Conservation (phyloP, 1,140 invertebrate species). For the Drosophila setifemur region DNA sequence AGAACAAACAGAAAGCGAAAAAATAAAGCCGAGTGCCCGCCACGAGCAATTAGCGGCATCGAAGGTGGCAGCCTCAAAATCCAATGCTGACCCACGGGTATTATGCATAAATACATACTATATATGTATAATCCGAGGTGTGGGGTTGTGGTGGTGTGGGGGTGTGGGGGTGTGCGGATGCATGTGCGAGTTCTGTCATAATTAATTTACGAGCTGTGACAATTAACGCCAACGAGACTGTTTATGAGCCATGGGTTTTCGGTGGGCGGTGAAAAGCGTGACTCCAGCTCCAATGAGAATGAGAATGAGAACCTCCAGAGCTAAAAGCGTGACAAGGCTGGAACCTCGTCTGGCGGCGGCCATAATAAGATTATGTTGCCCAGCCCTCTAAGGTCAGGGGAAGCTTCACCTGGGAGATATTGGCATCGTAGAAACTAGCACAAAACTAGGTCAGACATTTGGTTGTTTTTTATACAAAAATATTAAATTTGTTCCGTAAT, state of each 20-base stretch:
- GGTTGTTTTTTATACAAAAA: too few species aligned
- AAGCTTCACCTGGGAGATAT: slow-evolving; percentile 12
- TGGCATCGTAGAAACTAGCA: neutral
- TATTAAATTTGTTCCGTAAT: too few species aligned
- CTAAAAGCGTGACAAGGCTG: slow-evolving; percentile 56
- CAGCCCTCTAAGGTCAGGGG: slow-evolving; percentile 24
- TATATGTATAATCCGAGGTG: neutral
- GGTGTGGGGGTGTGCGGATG: slow-evolving; percentile 9
- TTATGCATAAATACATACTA: slow-evolving; percentile 4
- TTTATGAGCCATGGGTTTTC: slow-evolving; percentile 21
- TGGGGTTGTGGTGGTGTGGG: neutral
- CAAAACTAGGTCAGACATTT: slow-evolving; percentile 26
- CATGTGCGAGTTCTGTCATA: slow-evolving; percentile 69
- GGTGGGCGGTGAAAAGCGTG: slow-evolving; percentile 60
- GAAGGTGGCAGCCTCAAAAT: slow-evolving; percentile 58
- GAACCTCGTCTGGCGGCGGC: slow-evolving; percentile 31
- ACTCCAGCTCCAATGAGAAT: too few species aligned
- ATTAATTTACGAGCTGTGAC: slow-evolving; percentile 80
- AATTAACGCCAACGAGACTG: slow-evolving; percentile 67
- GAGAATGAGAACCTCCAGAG: slow-evolving; percentile 22
- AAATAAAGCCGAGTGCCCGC: slow-evolving; percentile 52
- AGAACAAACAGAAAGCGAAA: slow-evolving; percentile 65
- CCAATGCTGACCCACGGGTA: slow-evolving; percentile 23
- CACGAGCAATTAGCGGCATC: slow-evolving; percentile 68
- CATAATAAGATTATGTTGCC: slow-evolving; percentile 32